Conservation (phyloP, 2,113 vertebrate genomes). For the Passer domesticus region DNA sequence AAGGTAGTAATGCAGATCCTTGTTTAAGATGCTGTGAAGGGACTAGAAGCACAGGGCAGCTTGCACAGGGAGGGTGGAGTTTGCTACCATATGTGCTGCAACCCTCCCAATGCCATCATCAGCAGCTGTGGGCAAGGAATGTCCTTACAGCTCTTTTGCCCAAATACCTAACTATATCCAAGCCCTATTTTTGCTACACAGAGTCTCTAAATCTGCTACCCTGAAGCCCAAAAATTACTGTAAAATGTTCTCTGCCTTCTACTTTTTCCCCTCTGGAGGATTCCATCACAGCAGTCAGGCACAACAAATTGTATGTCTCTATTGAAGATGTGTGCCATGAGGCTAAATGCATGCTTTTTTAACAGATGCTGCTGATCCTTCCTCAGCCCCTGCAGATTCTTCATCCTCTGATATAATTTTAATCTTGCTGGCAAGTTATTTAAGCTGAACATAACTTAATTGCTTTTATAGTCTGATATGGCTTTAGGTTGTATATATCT, state of each 20-base stretch:
- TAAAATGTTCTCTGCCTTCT: neutral
- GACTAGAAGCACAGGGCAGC: neutral
- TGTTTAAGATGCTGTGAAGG: rapidly evolving
- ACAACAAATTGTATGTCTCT: neutral
- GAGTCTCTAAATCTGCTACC: neutral
- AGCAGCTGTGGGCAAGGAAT: neutral
- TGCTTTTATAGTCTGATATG: neutral
- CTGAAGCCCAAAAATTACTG: neutral
- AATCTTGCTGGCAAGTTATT: neutral
- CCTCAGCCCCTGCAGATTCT: neutral
- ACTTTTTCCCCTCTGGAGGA: neutral
- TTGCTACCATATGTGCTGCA: neutral
- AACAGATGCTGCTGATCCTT: neutral
- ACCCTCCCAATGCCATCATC: neutral
- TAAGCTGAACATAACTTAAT: neutral
- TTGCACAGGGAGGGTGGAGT: neutral
- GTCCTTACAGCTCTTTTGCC: neutral
- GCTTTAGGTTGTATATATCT: neutral
- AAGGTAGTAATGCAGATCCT: neutral
- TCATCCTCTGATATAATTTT: neutral
- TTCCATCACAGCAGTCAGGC: neutral
- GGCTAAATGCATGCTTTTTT: neutral
- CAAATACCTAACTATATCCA: neutral
- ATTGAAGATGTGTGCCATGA: neutral
- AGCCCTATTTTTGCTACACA: neutral